Conservation (phyloP, 2,888 invertebrate genomes). For the Heteropelma amictum region DNA sequence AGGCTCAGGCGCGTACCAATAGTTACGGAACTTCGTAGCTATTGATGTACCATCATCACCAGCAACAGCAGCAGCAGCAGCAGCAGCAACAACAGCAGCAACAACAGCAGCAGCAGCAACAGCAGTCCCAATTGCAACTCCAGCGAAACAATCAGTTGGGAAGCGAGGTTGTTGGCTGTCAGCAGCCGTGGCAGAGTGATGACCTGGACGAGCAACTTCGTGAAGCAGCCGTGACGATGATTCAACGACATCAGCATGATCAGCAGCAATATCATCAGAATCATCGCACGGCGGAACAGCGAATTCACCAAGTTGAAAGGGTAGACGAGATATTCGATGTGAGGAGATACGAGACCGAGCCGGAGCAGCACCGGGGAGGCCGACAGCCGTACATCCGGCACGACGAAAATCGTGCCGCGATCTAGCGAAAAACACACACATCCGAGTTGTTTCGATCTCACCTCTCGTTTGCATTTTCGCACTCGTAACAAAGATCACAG, state of each 20-base stretch:
- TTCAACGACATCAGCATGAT: slow-evolving; percentile 39
- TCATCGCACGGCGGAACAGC: slow-evolving; percentile 35
- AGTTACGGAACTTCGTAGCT: slow-evolving; percentile 75
- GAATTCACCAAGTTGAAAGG: slow-evolving; percentile 48
- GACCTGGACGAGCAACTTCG: slow-evolving; percentile 49
- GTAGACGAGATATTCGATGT: slow-evolving; percentile 51
- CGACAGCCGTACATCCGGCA: slow-evolving; percentile 59
- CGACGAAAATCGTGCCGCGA: slow-evolving; percentile 52
- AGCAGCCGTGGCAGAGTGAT: slow-evolving; percentile 50
- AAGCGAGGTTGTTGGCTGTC: slow-evolving; percentile 20
- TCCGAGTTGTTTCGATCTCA: slow-evolving; percentile 31
- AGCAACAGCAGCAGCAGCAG: slow-evolving; percentile 47
- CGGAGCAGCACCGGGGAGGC: slow-evolving; percentile 70
- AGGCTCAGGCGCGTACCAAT: slow-evolving; percentile 74
- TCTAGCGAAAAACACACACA: slow-evolving; percentile 51
- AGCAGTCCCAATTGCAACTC: slow-evolving; percentile 40
- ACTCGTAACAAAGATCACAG: not conserved
- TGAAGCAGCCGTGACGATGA: slow-evolving; percentile 48
- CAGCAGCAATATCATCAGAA: slow-evolving; percentile 32
- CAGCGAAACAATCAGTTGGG: slow-evolving; percentile 27
- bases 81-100: slow-evolving; percentile 66
- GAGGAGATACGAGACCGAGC: slow-evolving; percentile 66
- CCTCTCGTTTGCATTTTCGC: slow-evolving; percentile 9
- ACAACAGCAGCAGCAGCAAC: slow-evolving; percentile 50
- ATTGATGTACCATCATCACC: slow-evolving; percentile 59